Conservation (phyloP, 2,888 invertebrate species). For the Dryobotodes eremita region DNA sequence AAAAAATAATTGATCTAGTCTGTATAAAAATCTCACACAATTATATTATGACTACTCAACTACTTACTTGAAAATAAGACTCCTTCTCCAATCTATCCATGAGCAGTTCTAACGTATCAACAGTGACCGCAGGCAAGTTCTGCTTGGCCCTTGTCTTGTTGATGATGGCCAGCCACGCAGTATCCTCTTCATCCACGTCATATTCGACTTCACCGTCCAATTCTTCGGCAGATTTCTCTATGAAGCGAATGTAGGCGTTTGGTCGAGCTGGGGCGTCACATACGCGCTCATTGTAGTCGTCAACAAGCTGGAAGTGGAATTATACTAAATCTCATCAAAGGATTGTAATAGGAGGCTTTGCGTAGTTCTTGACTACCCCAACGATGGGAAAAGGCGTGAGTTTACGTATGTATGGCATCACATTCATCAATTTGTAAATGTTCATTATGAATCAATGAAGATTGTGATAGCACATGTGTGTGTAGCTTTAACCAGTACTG, state of each 20-base stretch:
- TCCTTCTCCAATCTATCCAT: slow-evolving; percentile 99
- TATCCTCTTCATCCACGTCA: slow-evolving; percentile 99
- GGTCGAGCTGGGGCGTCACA: slow-evolving; percentile 96
- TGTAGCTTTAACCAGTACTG: background rate
- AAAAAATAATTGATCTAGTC: background rate
- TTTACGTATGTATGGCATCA: no score
- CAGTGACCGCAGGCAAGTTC: slow-evolving; percentile 94
- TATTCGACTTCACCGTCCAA: slow-evolving; percentile 98
- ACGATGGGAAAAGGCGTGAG: background rate
- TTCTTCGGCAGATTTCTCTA: slow-evolving; percentile 98
- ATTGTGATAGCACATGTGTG: background rate
- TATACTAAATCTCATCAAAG: background rate
- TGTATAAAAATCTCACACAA: background rate
- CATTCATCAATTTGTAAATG: background rate
- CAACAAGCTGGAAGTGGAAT: slow-evolving; percentile 88
- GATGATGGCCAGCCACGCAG: slow-evolving; percentile 97
- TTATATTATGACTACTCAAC: background rate
- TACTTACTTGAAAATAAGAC: slow-evolving; percentile 96
- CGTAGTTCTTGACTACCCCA: background rate
- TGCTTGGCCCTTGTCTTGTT: slow-evolving; percentile 95
- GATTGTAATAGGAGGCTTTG: background rate
- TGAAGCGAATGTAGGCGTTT: slow-evolving; percentile 97
- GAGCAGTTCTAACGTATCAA: slow-evolving; percentile 97
- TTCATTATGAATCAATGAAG: background rate
- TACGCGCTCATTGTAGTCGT: slow-evolving; percentile 93